Evolutionary conservation across 2,113 vertebrate species (phyloP).

Genomic region (Carassius gibelio): DNA sequence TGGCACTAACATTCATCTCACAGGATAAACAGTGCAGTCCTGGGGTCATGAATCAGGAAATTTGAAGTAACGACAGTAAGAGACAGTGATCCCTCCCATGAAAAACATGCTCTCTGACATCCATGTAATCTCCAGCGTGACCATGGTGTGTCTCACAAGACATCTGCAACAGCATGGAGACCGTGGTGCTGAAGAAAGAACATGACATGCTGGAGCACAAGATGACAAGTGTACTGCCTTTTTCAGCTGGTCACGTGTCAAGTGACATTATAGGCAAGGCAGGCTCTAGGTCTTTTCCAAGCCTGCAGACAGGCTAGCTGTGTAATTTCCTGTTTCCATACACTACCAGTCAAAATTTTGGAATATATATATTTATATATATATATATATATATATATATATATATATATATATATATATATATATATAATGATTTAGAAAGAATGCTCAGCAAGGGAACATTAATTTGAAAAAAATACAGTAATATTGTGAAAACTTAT

Average conservation of each 20-base stretch:
- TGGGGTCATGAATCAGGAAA: background rate
- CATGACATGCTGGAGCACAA: constrained; percentile 24
- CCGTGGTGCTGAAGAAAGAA: constrained; percentile 27
- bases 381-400: too few relatives aligned
- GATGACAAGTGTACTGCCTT: constrained; percentile 11
- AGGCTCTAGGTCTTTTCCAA: background rate
- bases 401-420: too few relatives aligned
- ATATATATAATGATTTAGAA: too few relatives aligned
- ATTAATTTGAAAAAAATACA: too few relatives aligned
- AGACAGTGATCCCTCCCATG: background rate
- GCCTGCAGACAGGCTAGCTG: background rate
- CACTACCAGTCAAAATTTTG: too few relatives aligned
- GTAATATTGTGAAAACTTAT: too few relatives aligned
- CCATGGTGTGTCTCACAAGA: constrained; percentile 28
- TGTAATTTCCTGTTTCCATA: background rate
- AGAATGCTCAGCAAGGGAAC: too few relatives aligned
- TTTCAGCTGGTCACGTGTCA: constrained; percentile 28
- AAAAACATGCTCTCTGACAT: background rate
- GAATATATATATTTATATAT: too few relatives aligned
- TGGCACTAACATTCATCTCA: background rate
- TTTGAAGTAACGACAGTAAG: background rate
- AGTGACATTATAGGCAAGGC: background rate
- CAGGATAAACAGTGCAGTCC: background rate
- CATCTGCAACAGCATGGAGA: background rate
- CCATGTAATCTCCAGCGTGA: constrained; percentile 8